Percentiles rank a stretch among this genome's conserved stretches.
phyloP scores from a whole-genome alignment of 2,797 vertebrate genomes.

The Poeciliopsis paucimaculata region DNA sequence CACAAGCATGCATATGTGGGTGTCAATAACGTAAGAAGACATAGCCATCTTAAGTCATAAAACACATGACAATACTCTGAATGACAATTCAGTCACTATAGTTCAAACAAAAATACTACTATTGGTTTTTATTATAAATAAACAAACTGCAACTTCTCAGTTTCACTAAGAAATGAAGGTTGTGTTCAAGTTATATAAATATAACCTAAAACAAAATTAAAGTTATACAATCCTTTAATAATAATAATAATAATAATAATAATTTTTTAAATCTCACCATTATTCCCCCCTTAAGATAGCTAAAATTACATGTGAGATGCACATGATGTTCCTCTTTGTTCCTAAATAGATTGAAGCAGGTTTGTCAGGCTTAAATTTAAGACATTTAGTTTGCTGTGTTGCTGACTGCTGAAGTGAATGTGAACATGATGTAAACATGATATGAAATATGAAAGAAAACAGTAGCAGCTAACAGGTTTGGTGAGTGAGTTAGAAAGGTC shows the following conservation, averaged over 20 bases:
- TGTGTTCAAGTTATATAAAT: neutral
- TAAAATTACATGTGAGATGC: neutral
- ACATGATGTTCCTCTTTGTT: neutral
- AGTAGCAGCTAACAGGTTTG: neutral
- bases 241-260: neutral
- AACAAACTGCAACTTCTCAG: neutral
- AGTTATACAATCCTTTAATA: neutral
- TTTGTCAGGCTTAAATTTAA: neutral
- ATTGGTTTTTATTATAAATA: neutral
- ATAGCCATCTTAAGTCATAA: neutral
- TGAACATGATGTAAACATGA: neutral
- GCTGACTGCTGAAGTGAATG: neutral
- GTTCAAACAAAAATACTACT: constrained; percentile 1
- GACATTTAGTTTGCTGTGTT: neutral
- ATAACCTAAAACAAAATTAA: neutral
- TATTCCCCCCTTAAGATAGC: neutral
- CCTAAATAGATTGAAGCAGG: neutral
- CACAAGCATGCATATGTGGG: neutral
- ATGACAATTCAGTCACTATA: constrained; percentile 7
- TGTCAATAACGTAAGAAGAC: neutral
- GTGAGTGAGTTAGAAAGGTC: neutral
- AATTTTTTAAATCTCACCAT: neutral
- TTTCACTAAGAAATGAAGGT: neutral
- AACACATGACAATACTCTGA: constrained; percentile 20
- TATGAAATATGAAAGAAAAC: neutral